A percentile compares a stretch with the other conserved stretches of the same genome.
Evolutionary conservation across 2,797 vertebrate genomes (phyloP).

Genomic region (Siniperca obscura): DNA sequence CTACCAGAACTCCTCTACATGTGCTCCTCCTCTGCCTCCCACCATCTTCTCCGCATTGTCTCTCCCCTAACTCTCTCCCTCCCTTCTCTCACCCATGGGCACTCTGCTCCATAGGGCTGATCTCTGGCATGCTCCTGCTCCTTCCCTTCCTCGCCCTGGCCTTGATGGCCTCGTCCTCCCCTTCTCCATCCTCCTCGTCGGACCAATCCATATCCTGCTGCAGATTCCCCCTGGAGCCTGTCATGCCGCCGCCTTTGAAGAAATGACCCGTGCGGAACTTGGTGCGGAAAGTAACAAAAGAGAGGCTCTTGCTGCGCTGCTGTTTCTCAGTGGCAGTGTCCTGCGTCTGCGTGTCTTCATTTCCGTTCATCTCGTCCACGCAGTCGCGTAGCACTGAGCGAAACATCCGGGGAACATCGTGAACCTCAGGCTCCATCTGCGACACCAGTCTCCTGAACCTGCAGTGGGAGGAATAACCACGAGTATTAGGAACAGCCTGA

Average conservation of each 20-base stretch:
- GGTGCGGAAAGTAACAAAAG: constrained; percentile 83
- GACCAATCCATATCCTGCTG: constrained; percentile 84
- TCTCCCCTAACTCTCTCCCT: not conserved
- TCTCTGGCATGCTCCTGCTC: constrained; percentile 88
- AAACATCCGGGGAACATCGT: constrained; percentile 85
- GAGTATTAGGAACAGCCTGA: not conserved
- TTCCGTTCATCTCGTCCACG: constrained; percentile 72
- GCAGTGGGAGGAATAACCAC: not conserved
- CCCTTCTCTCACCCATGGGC: constrained; percentile 71
- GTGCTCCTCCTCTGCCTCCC: not conserved
- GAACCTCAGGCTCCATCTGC: constrained; percentile 86
- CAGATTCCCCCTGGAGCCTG: constrained; percentile 82
- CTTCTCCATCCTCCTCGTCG: constrained; percentile 78
- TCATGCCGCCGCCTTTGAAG: constrained; percentile 64
- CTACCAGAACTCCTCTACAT: not conserved
- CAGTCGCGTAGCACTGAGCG: constrained; percentile 80
- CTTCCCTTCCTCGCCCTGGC: constrained; percentile 79
- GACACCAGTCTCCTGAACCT: constrained; percentile 86
- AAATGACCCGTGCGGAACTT: constrained; percentile 79
- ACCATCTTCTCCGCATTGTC: constrained; percentile 16
- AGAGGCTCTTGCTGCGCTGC: constrained; percentile 87
- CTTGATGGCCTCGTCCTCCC: constrained; percentile 69
- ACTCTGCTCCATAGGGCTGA: constrained; percentile 81
- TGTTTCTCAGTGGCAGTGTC: constrained; percentile 70
- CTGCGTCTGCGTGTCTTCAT: constrained; percentile 49